These are phyloP conservation scores for Tachina fera DNA, from an alignment of 2,888 invertebrate genomes.

Conservation along the genomic window DNA sequence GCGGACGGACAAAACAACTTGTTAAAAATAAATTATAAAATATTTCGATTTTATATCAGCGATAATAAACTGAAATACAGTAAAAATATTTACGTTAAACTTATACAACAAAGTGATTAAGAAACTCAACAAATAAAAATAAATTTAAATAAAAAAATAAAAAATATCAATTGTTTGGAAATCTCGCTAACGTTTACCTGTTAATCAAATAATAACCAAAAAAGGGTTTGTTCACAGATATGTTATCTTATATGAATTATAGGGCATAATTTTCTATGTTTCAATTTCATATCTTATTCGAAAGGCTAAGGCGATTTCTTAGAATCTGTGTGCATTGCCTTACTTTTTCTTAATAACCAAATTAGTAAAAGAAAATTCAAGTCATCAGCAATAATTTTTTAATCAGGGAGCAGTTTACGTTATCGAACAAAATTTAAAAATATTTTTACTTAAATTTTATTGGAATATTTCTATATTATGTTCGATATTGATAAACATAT, in stretches of 20 bases:
- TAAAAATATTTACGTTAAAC: slow-evolving; percentile 42
- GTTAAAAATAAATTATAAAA: slow-evolving; percentile 41
- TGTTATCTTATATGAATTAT: too few species aligned
- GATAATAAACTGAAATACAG: slow-evolving; percentile 16
- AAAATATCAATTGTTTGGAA: slow-evolving; percentile 22
- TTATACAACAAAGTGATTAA: slow-evolving; percentile 32
- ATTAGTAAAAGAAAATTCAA: too few species aligned
- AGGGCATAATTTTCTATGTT: not conserved
- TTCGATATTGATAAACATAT: too few species aligned
- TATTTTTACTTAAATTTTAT: too few species aligned
- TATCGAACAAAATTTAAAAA: too few species aligned
- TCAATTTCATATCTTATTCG: not conserved
- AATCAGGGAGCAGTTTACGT: too few species aligned
- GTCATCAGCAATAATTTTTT: too few species aligned
- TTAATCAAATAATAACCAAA: not conserved
- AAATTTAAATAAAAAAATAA: not conserved
- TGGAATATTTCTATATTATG: too few species aligned
- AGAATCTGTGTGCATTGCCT: too few species aligned
- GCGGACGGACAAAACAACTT: slow-evolving; percentile 23
- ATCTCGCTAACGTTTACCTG: not conserved
- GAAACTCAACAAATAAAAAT: not conserved
- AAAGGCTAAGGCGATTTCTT: not conserved
- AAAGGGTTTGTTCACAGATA: too few species aligned
- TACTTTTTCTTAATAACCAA: too few species aligned
- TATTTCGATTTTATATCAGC: slow-evolving; percentile 18